Percentiles rank a stretch among this genome's conserved stretches.
phyloP scores from a whole-genome alignment of 2,797 vertebrate species.

The Onychomys arenicola region DNA sequence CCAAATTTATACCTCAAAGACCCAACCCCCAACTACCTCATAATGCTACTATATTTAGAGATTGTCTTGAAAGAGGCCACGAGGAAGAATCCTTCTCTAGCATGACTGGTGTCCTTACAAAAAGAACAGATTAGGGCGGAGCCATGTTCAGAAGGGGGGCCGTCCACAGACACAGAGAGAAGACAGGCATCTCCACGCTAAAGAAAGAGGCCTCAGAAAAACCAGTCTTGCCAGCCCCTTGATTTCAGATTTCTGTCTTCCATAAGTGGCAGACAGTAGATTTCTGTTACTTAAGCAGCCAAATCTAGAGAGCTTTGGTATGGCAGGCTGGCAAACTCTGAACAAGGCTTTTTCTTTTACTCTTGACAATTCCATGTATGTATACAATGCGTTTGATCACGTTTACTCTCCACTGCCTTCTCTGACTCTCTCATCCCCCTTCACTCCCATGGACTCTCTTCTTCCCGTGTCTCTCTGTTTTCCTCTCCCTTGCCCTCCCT shows the following conservation, averaged over 20 bases:
- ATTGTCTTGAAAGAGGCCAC: neutral
- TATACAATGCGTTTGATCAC: neutral
- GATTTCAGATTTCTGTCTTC: neutral
- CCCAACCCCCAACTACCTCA: neutral
- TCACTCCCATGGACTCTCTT: neutral
- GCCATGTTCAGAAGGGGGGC: rapidly evolving
- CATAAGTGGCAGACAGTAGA: neutral
- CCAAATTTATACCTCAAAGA: neutral
- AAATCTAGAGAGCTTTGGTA: neutral
- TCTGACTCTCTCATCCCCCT: neutral
- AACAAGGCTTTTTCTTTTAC: neutral
- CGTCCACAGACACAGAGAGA: neutral
- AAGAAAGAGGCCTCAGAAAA: neutral
- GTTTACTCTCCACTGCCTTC: neutral
- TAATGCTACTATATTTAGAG: conserved; percentile 3
- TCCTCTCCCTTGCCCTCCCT: too few relatives aligned
- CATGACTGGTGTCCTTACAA: neutral
- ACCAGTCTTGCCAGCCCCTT: neutral
- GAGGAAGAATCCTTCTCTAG: neutral
- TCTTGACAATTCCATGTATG: neutral
- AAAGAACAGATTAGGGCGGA: neutral
- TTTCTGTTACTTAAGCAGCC: neutral
- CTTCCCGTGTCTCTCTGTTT: neutral
- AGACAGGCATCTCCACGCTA: rapidly evolving
- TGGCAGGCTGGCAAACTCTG: neutral